A percentile compares a stretch with the other conserved stretches of the same genome.
These are phyloP conservation scores for Takifugu rubripes DNA, from an alignment of 2,797 vertebrate genomes.

Conservation along the genomic window DNA sequence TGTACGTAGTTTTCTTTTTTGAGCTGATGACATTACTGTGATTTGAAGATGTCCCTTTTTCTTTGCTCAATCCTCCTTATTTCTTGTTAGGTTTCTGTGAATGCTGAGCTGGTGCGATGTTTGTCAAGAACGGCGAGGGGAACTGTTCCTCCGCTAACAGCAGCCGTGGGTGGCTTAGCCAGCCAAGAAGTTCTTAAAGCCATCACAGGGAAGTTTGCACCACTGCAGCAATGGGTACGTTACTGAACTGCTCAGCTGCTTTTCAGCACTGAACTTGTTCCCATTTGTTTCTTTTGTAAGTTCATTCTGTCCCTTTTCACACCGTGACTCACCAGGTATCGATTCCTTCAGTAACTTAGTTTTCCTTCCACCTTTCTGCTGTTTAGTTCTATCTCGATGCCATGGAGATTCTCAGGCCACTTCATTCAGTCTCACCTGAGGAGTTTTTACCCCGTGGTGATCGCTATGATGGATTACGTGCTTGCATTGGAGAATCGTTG, in stretches of 20 bases:
- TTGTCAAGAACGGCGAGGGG: constrained; percentile 87
- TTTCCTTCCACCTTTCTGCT: background rate
- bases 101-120: constrained; percentile 81
- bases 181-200: constrained; percentile 97
- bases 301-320: background rate
- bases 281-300: background rate
- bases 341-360: background rate
- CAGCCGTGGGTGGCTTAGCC: constrained; percentile 88
- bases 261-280: constrained; percentile 1
- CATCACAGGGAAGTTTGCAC: constrained; percentile 96
- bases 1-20: constrained; percentile 68
- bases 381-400: constrained; percentile 91
- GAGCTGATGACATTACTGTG: too few relatives aligned
- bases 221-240: constrained; percentile 95
- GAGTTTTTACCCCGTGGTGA: constrained; percentile 91
- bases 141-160: constrained; percentile 85
- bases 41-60: background rate
- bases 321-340: too few relatives aligned
- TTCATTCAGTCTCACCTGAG: constrained; percentile 79
- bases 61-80: background rate
- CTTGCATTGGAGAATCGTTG: constrained; percentile 88
- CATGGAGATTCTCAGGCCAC: constrained; percentile 81
- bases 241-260: background rate
- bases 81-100: constrained; percentile 70
- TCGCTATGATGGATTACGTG: constrained; percentile 90